A percentile compares a stretch with the other conserved stretches of the same genome.
These are phyloP conservation scores for Tyto alba DNA, from an alignment of 2,113 vertebrate species.

Conservation along the genomic window DNA sequence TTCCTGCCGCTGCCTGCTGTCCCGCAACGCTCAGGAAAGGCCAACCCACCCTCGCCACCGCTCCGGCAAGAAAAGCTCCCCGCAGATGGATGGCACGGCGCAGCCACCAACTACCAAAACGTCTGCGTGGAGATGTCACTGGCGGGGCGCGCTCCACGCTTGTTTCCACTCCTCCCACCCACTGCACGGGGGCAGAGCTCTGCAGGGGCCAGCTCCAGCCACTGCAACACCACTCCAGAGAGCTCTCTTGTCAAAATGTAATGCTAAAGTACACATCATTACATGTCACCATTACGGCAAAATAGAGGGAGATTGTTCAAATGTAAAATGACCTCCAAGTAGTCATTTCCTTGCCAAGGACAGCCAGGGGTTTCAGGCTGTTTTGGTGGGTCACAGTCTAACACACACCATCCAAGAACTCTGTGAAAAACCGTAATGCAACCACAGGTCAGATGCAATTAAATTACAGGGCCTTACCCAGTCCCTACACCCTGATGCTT, in stretches of 20 bases:
- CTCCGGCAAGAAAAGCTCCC: neutral
- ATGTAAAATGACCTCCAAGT: neutral
- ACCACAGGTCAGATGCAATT: neutral
- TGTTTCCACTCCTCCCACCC: fast-evolving
- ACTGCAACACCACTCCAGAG: neutral
- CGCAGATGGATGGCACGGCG: fast-evolving
- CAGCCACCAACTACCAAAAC: fast-evolving
- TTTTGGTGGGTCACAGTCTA: neutral
- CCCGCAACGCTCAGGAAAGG: neutral
- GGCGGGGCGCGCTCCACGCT: fast-evolving
- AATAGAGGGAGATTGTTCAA: neutral
- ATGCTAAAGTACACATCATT: neutral
- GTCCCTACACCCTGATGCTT: too few species aligned
- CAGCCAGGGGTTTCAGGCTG: neutral
- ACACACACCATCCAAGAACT: neutral
- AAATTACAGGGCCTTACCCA: neutral
- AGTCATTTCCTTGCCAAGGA: neutral
- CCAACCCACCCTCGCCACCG: neutral
- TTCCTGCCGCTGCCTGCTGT: neutral
- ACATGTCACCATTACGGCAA: neutral
- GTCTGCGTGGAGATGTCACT: fast-evolving
- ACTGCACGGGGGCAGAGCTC: neutral
- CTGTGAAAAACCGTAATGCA: neutral
- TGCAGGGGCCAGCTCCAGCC: neutral
- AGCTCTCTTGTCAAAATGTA: neutral